Evolutionary conservation across 30 jellyfish, hydroid and myxozoan species (phyloP).

Genomic region (Phacellophora camtschatica): DNA sequence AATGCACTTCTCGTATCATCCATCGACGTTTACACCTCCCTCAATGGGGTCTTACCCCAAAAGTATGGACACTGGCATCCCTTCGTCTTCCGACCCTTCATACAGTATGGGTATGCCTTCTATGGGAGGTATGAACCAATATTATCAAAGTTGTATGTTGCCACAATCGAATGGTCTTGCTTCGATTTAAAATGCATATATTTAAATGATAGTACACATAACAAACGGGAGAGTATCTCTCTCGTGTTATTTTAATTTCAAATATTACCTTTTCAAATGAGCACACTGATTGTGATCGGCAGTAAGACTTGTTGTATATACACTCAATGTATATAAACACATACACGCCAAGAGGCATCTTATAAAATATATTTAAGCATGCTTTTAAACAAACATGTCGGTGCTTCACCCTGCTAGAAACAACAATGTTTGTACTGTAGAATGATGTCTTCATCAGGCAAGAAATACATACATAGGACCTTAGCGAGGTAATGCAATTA

Average conservation of each 20-base stretch:
- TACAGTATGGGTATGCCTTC: constrained; percentile 74
- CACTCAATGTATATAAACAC: constrained; percentile 32
- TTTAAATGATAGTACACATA: not conserved
- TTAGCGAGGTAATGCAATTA: too few species aligned
- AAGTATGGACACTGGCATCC: constrained; percentile 89
- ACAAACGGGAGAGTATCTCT: constrained; percentile 23
- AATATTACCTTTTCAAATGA: constrained; percentile 48
- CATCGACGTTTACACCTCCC: constrained; percentile 94
- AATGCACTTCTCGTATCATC: constrained; percentile 98
- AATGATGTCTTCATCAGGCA: too few species aligned
- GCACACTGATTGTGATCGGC: constrained; percentile 3
- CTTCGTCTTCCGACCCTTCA: constrained; percentile 85
- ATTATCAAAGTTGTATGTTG: constrained; percentile 96
- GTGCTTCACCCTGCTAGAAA: not conserved
- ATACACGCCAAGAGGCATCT: constrained; percentile 21
- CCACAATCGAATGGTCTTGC: constrained; percentile 91
- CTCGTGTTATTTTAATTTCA: constrained; percentile 25
- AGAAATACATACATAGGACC: too few species aligned
- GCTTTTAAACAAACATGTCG: not conserved
- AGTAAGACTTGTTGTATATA: constrained; percentile 15
- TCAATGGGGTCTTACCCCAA: constrained; percentile 81
- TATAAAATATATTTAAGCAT: constrained; percentile 14
- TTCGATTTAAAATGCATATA: constrained; percentile 20
- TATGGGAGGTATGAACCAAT: constrained; percentile 87
- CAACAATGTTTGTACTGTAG: too few species aligned